These are phyloP conservation scores for Candidula unifasciata DNA, from an alignment of 2,888 invertebrate species.

Conservation along the genomic window DNA sequence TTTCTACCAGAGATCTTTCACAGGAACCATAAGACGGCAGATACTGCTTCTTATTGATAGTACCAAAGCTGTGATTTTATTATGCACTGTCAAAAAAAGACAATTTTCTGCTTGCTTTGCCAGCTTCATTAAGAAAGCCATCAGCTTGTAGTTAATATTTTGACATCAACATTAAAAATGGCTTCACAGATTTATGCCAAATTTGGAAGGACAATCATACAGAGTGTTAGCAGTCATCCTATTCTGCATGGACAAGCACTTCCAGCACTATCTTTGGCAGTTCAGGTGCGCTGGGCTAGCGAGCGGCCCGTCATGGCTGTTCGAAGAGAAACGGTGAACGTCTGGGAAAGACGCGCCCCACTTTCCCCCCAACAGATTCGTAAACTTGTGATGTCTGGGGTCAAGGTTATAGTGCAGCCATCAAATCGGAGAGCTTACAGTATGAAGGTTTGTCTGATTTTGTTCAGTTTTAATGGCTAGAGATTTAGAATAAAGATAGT, in stretches of 20 bases:
- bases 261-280: constrained; percentile 15
- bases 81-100: no score
- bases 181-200: background rate
- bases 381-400: constrained; percentile 91
- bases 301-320: constrained; percentile 67
- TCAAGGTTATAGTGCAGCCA: constrained; percentile 95
- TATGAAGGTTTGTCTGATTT: constrained; percentile 85
- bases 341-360: constrained; percentile 89
- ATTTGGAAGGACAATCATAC: background rate
- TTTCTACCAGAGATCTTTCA: no score
- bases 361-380: constrained; percentile 94
- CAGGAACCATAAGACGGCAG: no score
- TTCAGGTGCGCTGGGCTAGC: constrained; percentile 35
- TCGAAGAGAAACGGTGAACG: constrained; percentile 80
- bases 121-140: no score
- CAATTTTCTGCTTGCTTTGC: no score
- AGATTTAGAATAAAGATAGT: background rate
- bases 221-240: background rate
- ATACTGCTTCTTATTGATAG: no score
- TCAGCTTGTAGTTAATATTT: no score
- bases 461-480: background rate
- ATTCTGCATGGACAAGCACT: background rate
- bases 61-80: no score
- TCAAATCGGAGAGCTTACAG: constrained; percentile 98
- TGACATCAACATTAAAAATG: background rate